phyloP scores from a whole-genome alignment of 1,140 invertebrate genomes.

The Drosophila jambulina region DNA sequence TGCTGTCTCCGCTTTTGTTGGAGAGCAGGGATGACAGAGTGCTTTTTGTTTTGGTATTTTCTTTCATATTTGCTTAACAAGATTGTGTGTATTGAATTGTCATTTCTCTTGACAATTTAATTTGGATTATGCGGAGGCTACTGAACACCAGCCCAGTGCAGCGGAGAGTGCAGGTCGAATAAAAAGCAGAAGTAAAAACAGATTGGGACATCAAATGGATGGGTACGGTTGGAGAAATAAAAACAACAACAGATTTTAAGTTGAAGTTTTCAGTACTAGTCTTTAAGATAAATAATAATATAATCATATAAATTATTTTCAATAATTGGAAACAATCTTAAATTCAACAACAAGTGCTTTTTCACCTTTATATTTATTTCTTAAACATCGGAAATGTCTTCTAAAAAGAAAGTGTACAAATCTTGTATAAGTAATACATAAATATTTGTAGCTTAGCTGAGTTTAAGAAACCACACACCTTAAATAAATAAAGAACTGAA shows the following conservation, averaged over 20 bases:
- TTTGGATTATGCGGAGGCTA: conserved; percentile 80
- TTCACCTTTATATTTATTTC: background rate
- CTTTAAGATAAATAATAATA: background rate
- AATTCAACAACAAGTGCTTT: background rate
- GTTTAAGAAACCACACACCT: too few species aligned
- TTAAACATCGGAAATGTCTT: too few species aligned
- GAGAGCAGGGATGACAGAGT: conserved; percentile 67
- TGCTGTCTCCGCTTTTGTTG: conserved; percentile 40
- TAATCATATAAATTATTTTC: background rate
- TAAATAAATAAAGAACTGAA: background rate
- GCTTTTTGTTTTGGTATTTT: conserved; percentile 73
- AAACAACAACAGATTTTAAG: background rate
- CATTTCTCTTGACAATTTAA: conserved; percentile 83
- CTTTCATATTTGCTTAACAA: conserved; percentile 74
- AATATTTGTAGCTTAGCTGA: background rate
- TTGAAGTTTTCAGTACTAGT: background rate
- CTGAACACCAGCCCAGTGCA: conserved; percentile 43
- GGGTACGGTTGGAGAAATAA: too few species aligned
- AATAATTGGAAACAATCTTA: background rate
- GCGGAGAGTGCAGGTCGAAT: conserved; percentile 20
- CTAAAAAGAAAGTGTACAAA: too few species aligned
- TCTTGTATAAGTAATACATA: background rate
- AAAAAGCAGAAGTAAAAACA: conserved; percentile 43
- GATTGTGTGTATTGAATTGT: conserved; percentile 81
- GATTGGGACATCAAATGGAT: conserved; percentile 21